Evolutionary conservation across 2,113 vertebrate genomes (phyloP).

Genomic region (Poeciliopsis occidentalis): DNA sequence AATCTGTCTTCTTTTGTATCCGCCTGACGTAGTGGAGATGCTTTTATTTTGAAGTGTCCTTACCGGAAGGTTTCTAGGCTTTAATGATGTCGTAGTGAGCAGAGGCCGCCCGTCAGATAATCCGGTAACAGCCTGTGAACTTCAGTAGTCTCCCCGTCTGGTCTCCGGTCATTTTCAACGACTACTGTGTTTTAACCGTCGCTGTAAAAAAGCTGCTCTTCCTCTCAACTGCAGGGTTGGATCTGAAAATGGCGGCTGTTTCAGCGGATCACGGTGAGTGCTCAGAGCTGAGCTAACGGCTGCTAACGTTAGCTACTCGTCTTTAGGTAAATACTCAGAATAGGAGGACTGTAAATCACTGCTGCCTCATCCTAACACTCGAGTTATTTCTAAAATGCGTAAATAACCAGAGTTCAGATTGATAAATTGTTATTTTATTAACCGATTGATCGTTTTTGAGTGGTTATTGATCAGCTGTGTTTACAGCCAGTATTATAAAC

Average conservation of each 20-base stretch:
- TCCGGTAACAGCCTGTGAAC: background rate
- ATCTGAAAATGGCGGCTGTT: constrained; percentile 9
- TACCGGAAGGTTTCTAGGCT: background rate
- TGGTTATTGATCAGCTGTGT: background rate
- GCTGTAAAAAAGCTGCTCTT: background rate
- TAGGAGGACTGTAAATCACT: constrained; percentile 1
- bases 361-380: background rate
- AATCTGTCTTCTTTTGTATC: background rate
- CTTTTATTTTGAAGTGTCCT: constrained; percentile 23
- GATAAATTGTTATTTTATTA: background rate
- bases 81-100: background rate
- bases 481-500: background rate
- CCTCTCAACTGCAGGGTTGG: background rate
- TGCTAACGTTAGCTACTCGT: constrained; percentile 13
- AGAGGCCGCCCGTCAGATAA: background rate
- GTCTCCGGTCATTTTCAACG: background rate
- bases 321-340: background rate
- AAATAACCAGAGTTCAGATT: background rate
- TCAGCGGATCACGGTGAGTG: constrained; percentile 29
- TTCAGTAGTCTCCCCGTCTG: background rate
- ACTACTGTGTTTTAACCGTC: accelerated
- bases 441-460: background rate
- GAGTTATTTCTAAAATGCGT: background rate
- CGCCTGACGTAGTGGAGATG: background rate
- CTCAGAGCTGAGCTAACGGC: constrained; percentile 4